Conservation (phyloP, 2,888 invertebrate species). For the Chalcis sispes region DNA sequence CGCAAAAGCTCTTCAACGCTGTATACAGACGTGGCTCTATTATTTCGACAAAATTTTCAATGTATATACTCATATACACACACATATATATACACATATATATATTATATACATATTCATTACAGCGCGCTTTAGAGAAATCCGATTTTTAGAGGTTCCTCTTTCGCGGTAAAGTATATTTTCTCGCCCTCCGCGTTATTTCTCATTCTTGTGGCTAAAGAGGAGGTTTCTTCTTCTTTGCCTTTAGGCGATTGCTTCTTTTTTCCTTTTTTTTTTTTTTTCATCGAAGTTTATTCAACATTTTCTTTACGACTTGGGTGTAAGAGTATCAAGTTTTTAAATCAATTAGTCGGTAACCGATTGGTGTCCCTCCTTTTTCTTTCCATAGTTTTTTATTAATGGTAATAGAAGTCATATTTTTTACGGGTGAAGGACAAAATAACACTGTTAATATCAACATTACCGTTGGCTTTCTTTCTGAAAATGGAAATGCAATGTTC, state of each 20-base stretch:
- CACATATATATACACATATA: too few relatives aligned
- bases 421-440: constrained; percentile 7
- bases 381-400: neutral
- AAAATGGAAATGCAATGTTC: constrained; percentile 15
- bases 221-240: neutral
- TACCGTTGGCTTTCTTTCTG: neutral
- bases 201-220: neutral
- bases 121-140: constrained; percentile 63
- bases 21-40: neutral
- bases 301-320: constrained; percentile 1
- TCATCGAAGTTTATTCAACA: too few relatives aligned
- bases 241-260: neutral
- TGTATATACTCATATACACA: neutral
- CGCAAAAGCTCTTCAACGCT: too few relatives aligned
- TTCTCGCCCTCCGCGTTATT: constrained; percentile 15
- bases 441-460: constrained; percentile 22
- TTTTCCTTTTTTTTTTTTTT: constrained; percentile 1
- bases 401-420: neutral
- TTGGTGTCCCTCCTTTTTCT: neutral
- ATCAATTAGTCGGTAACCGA: constrained; percentile 21
- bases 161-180: constrained; percentile 28
- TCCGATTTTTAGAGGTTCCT: constrained; percentile 62
- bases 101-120: constrained; percentile 47
- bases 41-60: constrained; percentile 58
- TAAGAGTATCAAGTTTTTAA: constrained; percentile 27